phyloP scores from a whole-genome alignment of 2,797 vertebrate genomes.

The Pteropus rufus region DNA sequence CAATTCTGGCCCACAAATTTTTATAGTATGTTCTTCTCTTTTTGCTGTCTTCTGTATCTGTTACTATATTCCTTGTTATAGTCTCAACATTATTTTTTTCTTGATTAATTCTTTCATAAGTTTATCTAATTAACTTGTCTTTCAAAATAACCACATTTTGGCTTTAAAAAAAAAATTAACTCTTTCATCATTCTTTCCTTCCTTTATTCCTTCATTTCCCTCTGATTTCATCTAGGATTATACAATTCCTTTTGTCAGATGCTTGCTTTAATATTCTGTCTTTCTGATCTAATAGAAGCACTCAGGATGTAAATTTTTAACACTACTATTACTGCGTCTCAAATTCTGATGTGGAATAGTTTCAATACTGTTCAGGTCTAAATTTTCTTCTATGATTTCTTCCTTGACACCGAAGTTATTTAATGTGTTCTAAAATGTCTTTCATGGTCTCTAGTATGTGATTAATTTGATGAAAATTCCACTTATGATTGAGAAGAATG shows the following conservation, averaged over 20 bases:
- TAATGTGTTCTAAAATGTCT: neutral
- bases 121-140: neutral
- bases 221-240: neutral
- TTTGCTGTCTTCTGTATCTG: neutral
- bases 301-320: neutral
- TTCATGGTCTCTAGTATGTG: neutral
- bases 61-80: neutral
- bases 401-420: neutral
- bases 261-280: neutral
- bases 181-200: neutral
- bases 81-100: neutral
- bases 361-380: neutral
- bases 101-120: neutral
- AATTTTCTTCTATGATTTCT: neutral
- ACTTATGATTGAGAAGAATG: neutral
- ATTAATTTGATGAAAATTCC: neutral
- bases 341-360: neutral
- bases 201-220: neutral
- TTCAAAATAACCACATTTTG: neutral
- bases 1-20: neutral
- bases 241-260: neutral
- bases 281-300: neutral
- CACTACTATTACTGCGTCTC: neutral
- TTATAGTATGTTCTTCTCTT: neutral
- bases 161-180: neutral